These are phyloP conservation scores for Rhinogobius similis DNA, from an alignment of 2,113 vertebrate species.

Conservation along the genomic window DNA sequence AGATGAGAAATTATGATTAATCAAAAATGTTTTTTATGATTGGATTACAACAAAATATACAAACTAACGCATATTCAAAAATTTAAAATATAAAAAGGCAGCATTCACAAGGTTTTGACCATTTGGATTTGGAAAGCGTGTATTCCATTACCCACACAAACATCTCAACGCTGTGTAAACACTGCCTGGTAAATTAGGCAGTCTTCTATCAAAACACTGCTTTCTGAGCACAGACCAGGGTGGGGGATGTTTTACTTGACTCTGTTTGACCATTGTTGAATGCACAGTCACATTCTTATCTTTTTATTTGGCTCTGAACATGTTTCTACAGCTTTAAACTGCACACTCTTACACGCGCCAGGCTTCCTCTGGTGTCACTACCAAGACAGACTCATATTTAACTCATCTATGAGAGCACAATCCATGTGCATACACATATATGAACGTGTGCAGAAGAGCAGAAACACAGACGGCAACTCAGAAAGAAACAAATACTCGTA, in stretches of 20 bases:
- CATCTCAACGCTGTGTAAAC: neutral
- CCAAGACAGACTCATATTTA: neutral
- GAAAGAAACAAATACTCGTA: no score
- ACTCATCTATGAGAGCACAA: constrained; percentile 7
- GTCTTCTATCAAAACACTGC: neutral
- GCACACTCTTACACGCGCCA: neutral
- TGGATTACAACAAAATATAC: neutral
- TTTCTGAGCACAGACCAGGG: neutral
- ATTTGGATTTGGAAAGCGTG: neutral
- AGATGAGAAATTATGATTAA: no score
- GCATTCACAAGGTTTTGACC: neutral
- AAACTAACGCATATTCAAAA: neutral
- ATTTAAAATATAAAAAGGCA: neutral
- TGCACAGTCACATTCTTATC: neutral
- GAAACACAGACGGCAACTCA: no score
- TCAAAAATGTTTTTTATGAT: neutral
- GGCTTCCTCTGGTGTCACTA: neutral
- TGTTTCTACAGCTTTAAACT: constrained; percentile 6
- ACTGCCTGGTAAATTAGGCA: neutral
- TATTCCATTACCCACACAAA: neutral
- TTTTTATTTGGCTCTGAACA: neutral
- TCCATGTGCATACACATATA: constrained; percentile 20
- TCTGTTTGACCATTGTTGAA: constrained; percentile 6
- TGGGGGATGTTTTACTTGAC: neutral
- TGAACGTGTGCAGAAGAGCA: no score